phyloP scores from a whole-genome alignment of 2,797 vertebrate genomes.

The Callimico goeldii region DNA sequence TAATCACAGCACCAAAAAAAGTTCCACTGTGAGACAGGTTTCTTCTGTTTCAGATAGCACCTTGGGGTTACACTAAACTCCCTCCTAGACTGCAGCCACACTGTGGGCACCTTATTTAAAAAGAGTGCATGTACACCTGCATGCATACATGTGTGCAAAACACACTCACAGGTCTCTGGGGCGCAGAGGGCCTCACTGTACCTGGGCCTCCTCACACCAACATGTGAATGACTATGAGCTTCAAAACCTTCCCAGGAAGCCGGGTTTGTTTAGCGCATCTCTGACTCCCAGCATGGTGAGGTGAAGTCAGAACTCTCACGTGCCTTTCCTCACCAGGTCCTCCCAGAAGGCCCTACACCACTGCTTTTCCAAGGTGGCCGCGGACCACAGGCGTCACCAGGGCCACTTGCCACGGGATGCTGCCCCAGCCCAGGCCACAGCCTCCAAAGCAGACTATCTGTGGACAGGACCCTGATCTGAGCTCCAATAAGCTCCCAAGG shows the following conservation, averaged over 20 bases:
- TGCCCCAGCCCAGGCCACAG: neutral
- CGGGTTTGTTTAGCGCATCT: neutral
- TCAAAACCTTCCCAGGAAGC: neutral
- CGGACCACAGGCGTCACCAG: neutral
- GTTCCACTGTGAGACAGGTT: neutral
- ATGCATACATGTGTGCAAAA: too few relatives aligned
- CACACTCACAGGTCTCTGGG: neutral
- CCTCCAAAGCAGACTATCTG: neutral
- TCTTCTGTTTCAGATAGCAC: neutral
- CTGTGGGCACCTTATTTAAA: neutral
- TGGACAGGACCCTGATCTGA: neutral
- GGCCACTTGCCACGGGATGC: neutral
- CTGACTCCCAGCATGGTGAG: neutral
- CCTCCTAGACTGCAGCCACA: neutral
- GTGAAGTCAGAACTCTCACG: neutral
- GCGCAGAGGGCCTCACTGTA: neutral
- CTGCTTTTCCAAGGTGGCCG: neutral
- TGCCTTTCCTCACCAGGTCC: neutral
- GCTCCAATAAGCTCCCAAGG: neutral
- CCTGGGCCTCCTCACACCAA: too few relatives aligned
- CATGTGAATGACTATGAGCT: neutral
- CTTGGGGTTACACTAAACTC: neutral
- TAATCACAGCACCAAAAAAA: neutral
- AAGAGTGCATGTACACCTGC: fast-evolving
- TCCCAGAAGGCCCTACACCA: too few relatives aligned